Evolutionary conservation across 2,797 vertebrate genomes (phyloP).

Genomic region (Esox masquinongy): DNA sequence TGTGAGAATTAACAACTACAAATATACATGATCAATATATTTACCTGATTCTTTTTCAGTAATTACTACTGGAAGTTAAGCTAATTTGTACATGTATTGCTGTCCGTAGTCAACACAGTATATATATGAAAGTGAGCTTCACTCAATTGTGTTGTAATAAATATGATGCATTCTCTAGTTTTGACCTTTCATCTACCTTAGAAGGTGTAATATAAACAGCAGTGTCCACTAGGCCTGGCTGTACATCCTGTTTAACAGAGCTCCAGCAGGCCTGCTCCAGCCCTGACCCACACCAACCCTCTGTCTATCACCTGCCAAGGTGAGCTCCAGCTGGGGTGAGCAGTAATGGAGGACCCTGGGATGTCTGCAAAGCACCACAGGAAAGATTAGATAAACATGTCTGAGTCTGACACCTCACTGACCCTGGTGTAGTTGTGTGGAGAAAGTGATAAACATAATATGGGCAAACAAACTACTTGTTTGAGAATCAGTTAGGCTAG

Average conservation of each 20-base stretch:
- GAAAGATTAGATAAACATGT: neutral
- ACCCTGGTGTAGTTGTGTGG: neutral
- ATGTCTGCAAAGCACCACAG: neutral
- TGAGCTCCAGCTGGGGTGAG: constrained; percentile 6
- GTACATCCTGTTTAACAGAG: constrained; percentile 4
- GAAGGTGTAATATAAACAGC: neutral
- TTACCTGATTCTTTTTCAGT: neutral
- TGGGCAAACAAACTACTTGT: neutral
- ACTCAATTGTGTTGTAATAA: neutral
- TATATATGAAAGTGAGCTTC: neutral
- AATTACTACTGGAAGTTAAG: neutral
- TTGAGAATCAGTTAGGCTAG: neutral
- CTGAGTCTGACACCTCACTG: neutral
- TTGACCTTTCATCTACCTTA: neutral
- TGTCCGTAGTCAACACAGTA: neutral
- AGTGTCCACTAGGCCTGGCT: neutral
- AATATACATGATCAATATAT: neutral
- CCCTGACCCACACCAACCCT: neutral
- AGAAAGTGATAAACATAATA: neutral
- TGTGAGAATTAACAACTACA: neutral
- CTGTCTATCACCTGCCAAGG: neutral
- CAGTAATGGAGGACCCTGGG: neutral
- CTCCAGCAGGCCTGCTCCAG: neutral
- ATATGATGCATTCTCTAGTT: neutral
- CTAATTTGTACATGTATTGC: neutral